Evolutionary conservation across 2,797 vertebrate genomes (phyloP).

Genomic region (Podargus strigoides): DNA sequence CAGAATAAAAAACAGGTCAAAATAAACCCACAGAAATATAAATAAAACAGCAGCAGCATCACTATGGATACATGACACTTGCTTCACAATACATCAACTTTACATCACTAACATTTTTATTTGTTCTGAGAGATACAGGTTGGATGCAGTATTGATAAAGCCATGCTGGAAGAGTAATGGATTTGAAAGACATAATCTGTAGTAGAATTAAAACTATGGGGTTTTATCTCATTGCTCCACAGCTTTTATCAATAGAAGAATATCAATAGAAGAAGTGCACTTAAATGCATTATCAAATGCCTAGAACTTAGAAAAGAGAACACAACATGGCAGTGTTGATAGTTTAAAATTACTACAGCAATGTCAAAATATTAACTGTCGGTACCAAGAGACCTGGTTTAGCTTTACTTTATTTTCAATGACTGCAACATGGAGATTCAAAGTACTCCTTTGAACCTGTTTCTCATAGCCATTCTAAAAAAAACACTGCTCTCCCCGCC

Average conservation of each 20-base stretch:
- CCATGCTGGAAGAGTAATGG: neutral
- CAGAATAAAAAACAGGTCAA: neutral
- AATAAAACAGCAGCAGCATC: neutral
- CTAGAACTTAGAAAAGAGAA: neutral
- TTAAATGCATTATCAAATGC: neutral
- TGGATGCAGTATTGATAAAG: neutral
- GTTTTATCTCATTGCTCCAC: neutral
- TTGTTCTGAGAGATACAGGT: neutral
- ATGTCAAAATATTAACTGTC: neutral
- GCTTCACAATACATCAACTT: neutral
- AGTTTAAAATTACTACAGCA: neutral
- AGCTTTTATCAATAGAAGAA: neutral
- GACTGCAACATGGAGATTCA: fast-evolving
- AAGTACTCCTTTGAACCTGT: fast-evolving
- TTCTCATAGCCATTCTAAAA: fast-evolving
- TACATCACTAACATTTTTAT: neutral
- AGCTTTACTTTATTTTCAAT: neutral
- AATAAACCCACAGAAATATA: neutral
- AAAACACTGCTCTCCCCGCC: fast-evolving
- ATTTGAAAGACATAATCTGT: neutral
- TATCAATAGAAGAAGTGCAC: neutral
- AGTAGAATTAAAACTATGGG: neutral
- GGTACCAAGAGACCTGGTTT: neutral
- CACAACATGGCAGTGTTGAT: neutral
- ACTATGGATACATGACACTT: neutral